phyloP scores from a whole-genome alignment of 1,140 invertebrate genomes.

The Potamilus streckersoni region DNA sequence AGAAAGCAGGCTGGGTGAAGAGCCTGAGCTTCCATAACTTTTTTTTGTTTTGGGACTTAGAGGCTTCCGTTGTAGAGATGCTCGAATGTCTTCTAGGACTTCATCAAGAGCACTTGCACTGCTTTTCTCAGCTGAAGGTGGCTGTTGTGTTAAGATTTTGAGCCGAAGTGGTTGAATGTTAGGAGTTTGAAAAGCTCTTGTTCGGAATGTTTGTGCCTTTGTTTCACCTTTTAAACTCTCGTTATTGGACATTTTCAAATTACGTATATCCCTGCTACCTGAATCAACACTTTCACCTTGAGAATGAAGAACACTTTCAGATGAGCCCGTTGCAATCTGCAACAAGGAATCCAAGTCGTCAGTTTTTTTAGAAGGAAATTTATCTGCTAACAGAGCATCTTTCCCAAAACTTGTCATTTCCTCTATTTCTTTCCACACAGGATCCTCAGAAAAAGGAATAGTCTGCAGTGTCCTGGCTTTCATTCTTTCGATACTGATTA shows the following conservation, averaged over 20 bases:
- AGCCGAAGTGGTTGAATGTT: slow-evolving; percentile 56
- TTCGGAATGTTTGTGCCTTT: slow-evolving; percentile 4
- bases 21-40: slow-evolving; percentile 30
- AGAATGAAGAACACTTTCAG: slow-evolving; percentile 7
- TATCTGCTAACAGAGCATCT: not conserved
- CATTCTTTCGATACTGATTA: slow-evolving; percentile 60
- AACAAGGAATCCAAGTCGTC: slow-evolving; percentile 29
- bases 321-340: slow-evolving; percentile 19
- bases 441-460: slow-evolving; percentile 62
- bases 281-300: not conserved
- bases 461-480: slow-evolving; percentile 60
- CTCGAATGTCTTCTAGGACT: slow-evolving; percentile 57
- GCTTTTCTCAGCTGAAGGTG: slow-evolving; percentile 29
- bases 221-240: too few species aligned
- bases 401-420: slow-evolving; percentile 58
- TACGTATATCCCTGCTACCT: not conserved
- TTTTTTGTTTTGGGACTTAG: slow-evolving; percentile 46
- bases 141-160: slow-evolving; percentile 10
- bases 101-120: slow-evolving; percentile 57
- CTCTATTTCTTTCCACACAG: slow-evolving; percentile 64
- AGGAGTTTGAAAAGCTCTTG: slow-evolving; percentile 45
- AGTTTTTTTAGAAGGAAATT: slow-evolving; percentile 14
- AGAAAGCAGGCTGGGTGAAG: slow-evolving; percentile 34
- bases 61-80: slow-evolving; percentile 54
- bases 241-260: too few species aligned